Base-by-base conservation (phyloP, 2,888 invertebrate species). In the Trachelus stipa region DNA sequence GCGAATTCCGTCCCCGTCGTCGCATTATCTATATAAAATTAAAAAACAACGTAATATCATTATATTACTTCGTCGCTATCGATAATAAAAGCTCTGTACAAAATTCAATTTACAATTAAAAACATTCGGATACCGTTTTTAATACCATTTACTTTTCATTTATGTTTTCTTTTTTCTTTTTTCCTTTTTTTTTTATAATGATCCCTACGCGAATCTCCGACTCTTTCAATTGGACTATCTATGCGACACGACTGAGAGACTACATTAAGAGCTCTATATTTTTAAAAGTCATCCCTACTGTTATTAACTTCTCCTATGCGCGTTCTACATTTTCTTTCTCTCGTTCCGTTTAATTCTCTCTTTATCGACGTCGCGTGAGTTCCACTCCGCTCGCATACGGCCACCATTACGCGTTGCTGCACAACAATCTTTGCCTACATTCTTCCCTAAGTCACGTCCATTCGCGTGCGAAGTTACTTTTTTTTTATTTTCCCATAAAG, bases 31-130 rank as follows among this genome's bases (percentile, higher is more conserved):
- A 89, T 90, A 89, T 88, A 90, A 90, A 91, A 91, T 91, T 91
- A 90, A 90, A 90, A 91, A 90, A 90, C 90, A 91, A 91, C 90
- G 89, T 90, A 91, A 91, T 91, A 89, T 90, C 85, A 87, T 88
- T 89, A 89, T 89, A 89, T 90, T 90, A 90, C 90, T 90, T 90
- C 87, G 89, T 89, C 89, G 86, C 88, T 89, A 90, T 87, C 86
- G 87, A 89, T 90, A 90, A 83, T 90, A 90, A 91, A 90, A 90
- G 87, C 89, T 91, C 89, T 91, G 90, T 91, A 91, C 90, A 91
- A 91, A 85, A 90, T 88, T 90, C 83, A 90, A 91, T 91, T 88
- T 90, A 90, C 88, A 90, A 89, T 90, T 90, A 90, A 90, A 85
- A 91, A 91, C 88, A 86, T 88, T 90, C 89, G 87, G 87, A 89